Evolutionary conservation across 2,888 invertebrate genomes (phyloP), one percentile per base, ranked within the genome.

Genomic region (Hyposoter dolosus): DNA sequence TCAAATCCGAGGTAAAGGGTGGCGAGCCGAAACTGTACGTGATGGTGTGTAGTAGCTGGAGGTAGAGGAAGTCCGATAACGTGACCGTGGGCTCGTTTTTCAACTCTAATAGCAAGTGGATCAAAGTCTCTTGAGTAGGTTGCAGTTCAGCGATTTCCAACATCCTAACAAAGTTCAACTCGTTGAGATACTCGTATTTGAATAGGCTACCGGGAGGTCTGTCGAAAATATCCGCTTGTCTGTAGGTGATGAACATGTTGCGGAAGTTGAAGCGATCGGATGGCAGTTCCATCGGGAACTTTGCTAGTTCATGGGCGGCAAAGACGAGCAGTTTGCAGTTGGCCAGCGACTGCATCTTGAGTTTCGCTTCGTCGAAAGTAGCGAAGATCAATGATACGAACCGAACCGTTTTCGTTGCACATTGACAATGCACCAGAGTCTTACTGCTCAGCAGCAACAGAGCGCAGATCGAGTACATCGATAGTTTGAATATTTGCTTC

Each of bases 361-460:
- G 63, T 23, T 32, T 63, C 32, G 12, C 12, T 15, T 15, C 63
- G 3, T 63, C 63, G 17, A 19, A 63, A 12, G 23, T 28, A 1
- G 28, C 1, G 63, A 63, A 23, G 12, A 63, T 63, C 15, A 28
- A 15, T 12, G 32, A 28, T 10, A 63, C 12, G 32, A 63, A 63
- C 28, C 32, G 28, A 28, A 23, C 12, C 4, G 63, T 63, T 32
- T 63, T 63, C 10, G 63, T 15, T 15, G 63, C 23, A 17, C 63
- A 63, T 32, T 63, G 63, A 63, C 63, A 63, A 63, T 63, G 23
- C 63, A 32, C 63, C 32, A 63, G 19, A 28, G 63, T 63, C 3
- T 63, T 63, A 23, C 63, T 63, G 63, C 63, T 63, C 2, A 63
- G 5, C 32, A 63, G 3, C 23, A 63, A 23, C 28, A 63, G 17